Percentiles rank a stretch among this genome's conserved stretches.
These are phyloP conservation scores for Thermophis baileyi DNA, from an alignment of 2,113 vertebrate species.

Conservation along the genomic window DNA sequence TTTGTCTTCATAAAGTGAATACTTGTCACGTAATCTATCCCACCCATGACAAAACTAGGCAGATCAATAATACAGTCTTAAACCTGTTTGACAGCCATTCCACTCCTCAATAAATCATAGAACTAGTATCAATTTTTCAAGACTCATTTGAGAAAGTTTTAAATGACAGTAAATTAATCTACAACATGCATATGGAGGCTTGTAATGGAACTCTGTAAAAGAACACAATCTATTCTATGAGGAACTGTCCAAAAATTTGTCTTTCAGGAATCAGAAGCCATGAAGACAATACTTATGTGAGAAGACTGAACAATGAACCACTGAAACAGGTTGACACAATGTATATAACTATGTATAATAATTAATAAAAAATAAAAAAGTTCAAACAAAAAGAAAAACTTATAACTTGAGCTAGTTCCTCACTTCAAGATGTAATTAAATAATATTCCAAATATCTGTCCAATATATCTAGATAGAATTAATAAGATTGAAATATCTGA, in stretches of 20 bases:
- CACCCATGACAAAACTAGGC: not conserved
- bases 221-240: not conserved
- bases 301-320: not conserved
- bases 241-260: not conserved
- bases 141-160: not conserved
- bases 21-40: not conserved
- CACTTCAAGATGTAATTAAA: not conserved
- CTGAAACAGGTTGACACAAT: not conserved
- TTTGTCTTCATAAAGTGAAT: not conserved
- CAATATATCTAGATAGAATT: not conserved
- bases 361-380: not conserved
- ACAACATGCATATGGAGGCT: not conserved
- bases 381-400: not conserved
- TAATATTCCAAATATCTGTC: not conserved
- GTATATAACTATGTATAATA: not conserved
- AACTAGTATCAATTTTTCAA: not conserved
- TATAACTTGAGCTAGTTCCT: not conserved
- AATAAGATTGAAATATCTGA: not conserved
- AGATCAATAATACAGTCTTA: not conserved
- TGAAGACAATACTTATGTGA: not conserved
- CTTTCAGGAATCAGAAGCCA: not conserved
- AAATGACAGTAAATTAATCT: not conserved
- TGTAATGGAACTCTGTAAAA: not conserved
- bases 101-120: not conserved
- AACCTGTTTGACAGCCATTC: not conserved